These are phyloP conservation scores for Ostrea denselamellosa DNA, from an alignment of 1,140 invertebrate genomes.

Conservation along the genomic window DNA sequence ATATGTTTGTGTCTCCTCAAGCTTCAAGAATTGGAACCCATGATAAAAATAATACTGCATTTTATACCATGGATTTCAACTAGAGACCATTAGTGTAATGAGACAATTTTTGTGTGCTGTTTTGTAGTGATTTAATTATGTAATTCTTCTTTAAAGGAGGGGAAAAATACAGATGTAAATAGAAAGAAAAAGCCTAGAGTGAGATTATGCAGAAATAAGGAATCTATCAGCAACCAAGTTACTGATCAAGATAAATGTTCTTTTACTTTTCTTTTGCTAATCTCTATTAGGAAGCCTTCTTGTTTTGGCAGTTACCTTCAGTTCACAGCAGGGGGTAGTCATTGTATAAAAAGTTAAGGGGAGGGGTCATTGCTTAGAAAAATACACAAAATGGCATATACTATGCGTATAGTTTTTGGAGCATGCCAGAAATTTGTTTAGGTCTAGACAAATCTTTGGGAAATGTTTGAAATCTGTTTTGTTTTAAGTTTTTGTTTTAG, in stretches of 20 bases:
- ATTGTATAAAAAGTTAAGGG: not conserved
- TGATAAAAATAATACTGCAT: too few species aligned
- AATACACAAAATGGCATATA: not conserved
- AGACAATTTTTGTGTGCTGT: too few species aligned
- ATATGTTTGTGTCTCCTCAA: too few species aligned
- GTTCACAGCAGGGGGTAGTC: not conserved
- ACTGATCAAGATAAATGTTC: not conserved
- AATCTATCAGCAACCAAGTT: too few species aligned
- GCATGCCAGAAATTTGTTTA: not conserved
- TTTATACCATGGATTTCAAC: too few species aligned
- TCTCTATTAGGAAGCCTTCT: not conserved
- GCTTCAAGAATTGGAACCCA: too few species aligned
- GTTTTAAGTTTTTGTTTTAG: not conserved
- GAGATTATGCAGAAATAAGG: too few species aligned
- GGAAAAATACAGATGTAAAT: too few species aligned
- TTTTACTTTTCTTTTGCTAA: not conserved
- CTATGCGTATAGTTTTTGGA: not conserved
- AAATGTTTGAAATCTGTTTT: not conserved
- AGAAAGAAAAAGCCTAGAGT: too few species aligned
- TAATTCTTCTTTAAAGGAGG: too few species aligned
- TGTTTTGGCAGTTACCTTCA: not conserved
- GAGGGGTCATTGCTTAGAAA: conserved; percentile 9
- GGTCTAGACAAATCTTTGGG: not conserved
- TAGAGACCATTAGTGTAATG: too few species aligned
- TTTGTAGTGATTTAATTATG: too few species aligned